Conservation (phyloP, 2,113 vertebrate genomes). For the Zapornia atra region DNA sequence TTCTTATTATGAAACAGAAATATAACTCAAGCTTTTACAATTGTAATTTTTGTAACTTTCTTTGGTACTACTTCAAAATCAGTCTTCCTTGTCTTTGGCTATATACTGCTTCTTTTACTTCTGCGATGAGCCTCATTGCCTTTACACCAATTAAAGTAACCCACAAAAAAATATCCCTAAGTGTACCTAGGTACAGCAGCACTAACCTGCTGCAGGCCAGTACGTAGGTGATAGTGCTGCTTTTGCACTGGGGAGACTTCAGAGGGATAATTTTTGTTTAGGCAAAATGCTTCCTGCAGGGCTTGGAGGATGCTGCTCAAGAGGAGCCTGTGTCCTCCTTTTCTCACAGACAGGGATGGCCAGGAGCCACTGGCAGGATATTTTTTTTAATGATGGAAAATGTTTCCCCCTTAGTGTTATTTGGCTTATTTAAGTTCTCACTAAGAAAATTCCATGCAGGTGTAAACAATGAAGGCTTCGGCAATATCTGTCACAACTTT, state of each 20-base stretch:
- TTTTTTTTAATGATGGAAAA: not conserved
- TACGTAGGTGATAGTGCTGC: not conserved
- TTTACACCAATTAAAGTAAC: not conserved
- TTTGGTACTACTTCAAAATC: not conserved
- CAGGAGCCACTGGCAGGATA: not conserved
- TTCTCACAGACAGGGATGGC: not conserved
- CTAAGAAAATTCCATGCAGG: not conserved
- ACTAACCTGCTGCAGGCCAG: not conserved
- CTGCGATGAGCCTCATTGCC: not conserved
- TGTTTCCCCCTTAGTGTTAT: not conserved
- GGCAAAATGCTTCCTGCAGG: not conserved
- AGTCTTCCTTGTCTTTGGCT: not conserved
- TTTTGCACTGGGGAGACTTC: not conserved
- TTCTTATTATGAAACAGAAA: not conserved
- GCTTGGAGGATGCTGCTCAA: not conserved
- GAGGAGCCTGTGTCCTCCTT: not conserved
- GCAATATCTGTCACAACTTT: not conserved
- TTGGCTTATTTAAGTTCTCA: not conserved
- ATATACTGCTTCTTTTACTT: not conserved
- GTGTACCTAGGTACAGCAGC: not conserved
- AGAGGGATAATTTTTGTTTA: not conserved
- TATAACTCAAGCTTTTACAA: not conserved
- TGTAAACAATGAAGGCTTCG: not conserved
- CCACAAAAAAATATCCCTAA: not conserved
- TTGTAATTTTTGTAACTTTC: not conserved